Base-by-base conservation (phyloP, 2,797 vertebrate genomes). In the Poeciliopsis paucimaculata region DNA sequence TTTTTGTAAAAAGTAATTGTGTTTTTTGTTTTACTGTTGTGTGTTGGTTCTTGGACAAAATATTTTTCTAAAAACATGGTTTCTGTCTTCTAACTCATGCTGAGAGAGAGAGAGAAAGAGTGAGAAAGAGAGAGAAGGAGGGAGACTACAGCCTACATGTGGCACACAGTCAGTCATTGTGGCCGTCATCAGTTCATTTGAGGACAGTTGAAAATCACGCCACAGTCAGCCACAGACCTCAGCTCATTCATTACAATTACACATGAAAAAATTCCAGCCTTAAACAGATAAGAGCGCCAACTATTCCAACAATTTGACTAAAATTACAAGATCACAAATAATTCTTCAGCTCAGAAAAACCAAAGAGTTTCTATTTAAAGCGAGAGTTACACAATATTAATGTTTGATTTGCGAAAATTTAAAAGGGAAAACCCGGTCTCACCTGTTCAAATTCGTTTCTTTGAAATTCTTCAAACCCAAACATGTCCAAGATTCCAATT, bases 361-460 rank as follows among this genome's bases (percentile, higher is more conserved):
- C 68, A 31, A 11, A 13, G 5, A 26, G 51, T 84, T 76, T 68
- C 70, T 28, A 78, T 81, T 79, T 1, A 64, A 73, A 34, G 18
- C n/a, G 23, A 23, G 5, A 51, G 31, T 28, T 18, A 11, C 28
- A 28, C n/a, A 18, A 39, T 12, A 12, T 57, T 75, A 28, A n/a
- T 60, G 43, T 60, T 57, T 45, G 55, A 53, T 45, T 15, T 28
- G 49, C 0, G 34, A 3, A 16, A 49, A 60, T 73, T 3, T 39
- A 72, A 81, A 75, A 43, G 13, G 18, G 4, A 73, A n/a, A 84
- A 36, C 7, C 73, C 13, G 9, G 6, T 78, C 84, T 88, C 91
- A 98, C 98, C 96, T 99, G 97, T 89, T 99, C 98, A 90, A 96
- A 99, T 78, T 94, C 94, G 92, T 99, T 99, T 91, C 92, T 97